phyloP scores from a whole-genome alignment of 2,888 invertebrate species.

The Cremastinae sp. region DNA sequence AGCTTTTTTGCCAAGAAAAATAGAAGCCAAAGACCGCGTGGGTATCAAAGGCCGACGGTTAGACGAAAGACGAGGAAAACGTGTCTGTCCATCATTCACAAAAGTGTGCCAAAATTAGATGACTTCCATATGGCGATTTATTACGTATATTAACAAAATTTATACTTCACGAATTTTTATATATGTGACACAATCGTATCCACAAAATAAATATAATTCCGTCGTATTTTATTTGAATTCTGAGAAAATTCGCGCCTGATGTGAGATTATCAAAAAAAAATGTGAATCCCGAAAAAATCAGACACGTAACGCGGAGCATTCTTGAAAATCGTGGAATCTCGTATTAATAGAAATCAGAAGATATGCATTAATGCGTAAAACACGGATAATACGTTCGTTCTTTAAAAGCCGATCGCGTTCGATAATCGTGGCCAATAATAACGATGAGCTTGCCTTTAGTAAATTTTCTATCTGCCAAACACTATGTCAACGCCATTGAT shows the following conservation, averaged over 20 bases:
- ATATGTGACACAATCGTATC: too few relatives aligned
- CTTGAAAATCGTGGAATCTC: too few relatives aligned
- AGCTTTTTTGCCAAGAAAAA: conserved; percentile 41
- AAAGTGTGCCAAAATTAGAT: conserved; percentile 41
- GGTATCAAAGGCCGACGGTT: conserved; percentile 14
- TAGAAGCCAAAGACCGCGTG: conserved; percentile 35
- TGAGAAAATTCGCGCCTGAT: too few relatives aligned
- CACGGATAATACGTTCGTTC: conserved; percentile 35
- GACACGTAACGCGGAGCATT: too few relatives aligned
- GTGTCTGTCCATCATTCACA: conserved; percentile 7
- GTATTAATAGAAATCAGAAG: conserved; percentile 12
- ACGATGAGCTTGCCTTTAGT: conserved; percentile 21
- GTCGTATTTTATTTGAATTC: too few relatives aligned
- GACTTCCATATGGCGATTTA: conserved; percentile 11
- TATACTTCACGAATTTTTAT: neutral
- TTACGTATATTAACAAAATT: neutral
- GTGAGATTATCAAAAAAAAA: too few relatives aligned
- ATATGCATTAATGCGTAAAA: conserved; percentile 23
- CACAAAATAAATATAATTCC: too few relatives aligned
- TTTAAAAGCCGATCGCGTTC: conserved; percentile 8
- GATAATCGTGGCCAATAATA: conserved; percentile 53
- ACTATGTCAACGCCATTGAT: neutral
- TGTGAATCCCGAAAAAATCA: too few relatives aligned
- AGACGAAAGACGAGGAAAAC: conserved; percentile 3
- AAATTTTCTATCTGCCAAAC: conserved; percentile 2